Base-by-base conservation (phyloP, 2,113 vertebrate genomes). In the Mormyrus iriodes region DNA sequence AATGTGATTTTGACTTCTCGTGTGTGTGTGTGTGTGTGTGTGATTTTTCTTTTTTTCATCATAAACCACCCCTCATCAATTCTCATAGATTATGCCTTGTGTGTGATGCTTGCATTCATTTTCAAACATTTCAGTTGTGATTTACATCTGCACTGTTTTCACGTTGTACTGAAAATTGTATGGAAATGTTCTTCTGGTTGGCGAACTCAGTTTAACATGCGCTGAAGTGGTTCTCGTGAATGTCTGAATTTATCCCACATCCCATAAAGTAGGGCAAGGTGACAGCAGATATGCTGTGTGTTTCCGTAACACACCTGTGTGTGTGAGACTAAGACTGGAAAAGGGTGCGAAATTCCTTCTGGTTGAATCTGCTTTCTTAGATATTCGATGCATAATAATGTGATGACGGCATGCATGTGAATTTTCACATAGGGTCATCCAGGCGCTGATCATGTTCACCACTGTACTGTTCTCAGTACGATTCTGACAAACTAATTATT, bases 81-180 rank as follows among this genome's bases (percentile, higher is more conserved):
- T 79, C 73, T 15, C 31, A 42, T 79, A 42, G 31, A 79, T 79
- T 79, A 13, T 69, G 73, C 15, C 5, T 79, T 76, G 35, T 69
- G 19, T n/a, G 35, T 79, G 27, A 44, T 13, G 44, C 42, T 84
- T 39, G 10, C n/a, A 61, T 46, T n/a, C 4, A 55, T 44, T 51
- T 85, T 7, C 58, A 87, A 90, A 85, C 39, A 55, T 84, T 89
- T 31, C 51, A 51, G 8, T 85, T 21, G 73, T 90, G 87, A 90
- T 91, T 13, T 88, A 90, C 88, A 31, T 27, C 21, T 17, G 85
- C 87, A 53, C 85, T 51, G 39, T 73, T 73, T 84, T 84, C 7
- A 17, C 21, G 82, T n/a, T 7, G 24, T 21, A 24, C 3, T 84
- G 19, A 48, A 24, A 84, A 48, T 84, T 48, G 17, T 44, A 42